Conservation (phyloP, 2,888 invertebrate species). For the Phengaris alcon region DNA sequence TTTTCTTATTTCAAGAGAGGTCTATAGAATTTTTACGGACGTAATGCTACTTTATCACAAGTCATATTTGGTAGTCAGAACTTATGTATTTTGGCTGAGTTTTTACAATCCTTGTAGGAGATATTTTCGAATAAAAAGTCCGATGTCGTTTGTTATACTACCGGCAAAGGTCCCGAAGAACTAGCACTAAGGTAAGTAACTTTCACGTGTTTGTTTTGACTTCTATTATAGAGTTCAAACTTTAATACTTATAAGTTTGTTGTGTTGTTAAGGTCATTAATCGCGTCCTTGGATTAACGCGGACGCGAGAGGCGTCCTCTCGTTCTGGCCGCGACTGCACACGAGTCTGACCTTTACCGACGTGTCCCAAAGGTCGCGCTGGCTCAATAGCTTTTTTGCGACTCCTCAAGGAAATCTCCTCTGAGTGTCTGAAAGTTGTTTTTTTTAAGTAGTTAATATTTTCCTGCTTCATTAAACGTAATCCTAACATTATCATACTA, state of each 20-base stretch:
- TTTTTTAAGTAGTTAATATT: not conserved
- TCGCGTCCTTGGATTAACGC: constrained; percentile 17
- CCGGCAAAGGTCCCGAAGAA: too few species aligned
- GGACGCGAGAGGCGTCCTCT: constrained; percentile 14
- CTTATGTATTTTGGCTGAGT: too few species aligned
- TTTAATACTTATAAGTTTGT: not conserved
- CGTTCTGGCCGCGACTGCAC: constrained; percentile 13
- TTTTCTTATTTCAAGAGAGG: too few species aligned
- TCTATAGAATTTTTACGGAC: too few species aligned
- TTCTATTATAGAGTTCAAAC: not conserved
- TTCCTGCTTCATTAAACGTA: not conserved
- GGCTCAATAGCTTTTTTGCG: constrained; percentile 12
- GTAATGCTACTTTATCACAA: too few species aligned
- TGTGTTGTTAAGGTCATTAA: not conserved
- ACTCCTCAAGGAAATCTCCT: not conserved
- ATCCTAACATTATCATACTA: not conserved
- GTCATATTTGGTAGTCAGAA: too few species aligned
- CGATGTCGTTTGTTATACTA: too few species aligned
- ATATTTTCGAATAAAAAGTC: too few species aligned
- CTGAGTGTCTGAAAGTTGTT: not conserved
- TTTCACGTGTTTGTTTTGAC: too few species aligned
- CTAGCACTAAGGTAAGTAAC: too few species aligned
- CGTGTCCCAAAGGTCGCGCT: constrained; percentile 20
- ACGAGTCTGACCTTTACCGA: constrained; percentile 30
- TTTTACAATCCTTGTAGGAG: too few species aligned